A percentile compares a stretch with the other conserved stretches of the same genome.
These are phyloP conservation scores for Lophius americanus DNA, from an alignment of 2,797 vertebrate species.

Conservation along the genomic window DNA sequence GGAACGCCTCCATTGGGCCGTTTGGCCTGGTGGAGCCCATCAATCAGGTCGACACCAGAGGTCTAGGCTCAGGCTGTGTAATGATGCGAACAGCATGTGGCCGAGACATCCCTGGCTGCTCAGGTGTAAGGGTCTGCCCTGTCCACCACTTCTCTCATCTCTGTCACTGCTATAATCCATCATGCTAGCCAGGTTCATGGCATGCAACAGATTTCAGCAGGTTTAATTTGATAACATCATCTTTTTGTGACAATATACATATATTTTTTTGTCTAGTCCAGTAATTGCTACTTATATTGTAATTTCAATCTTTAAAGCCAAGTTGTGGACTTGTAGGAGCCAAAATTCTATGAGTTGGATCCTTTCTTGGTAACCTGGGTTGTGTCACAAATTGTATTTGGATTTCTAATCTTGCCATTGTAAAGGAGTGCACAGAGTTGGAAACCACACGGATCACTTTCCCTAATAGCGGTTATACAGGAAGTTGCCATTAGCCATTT, in stretches of 20 bases:
- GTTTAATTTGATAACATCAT: constrained; percentile 41
- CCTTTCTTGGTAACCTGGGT: constrained; percentile 3
- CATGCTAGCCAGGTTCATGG: constrained; percentile 54
- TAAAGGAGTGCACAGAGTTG: constrained; percentile 42
- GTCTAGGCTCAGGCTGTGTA: constrained; percentile 82
- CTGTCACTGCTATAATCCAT: constrained; percentile 70
- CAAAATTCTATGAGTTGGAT: constrained; percentile 34
- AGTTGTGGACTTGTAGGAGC: constrained; percentile 1
- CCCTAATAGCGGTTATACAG: constrained; percentile 64
- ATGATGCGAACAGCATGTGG: constrained; percentile 85
- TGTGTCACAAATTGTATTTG: constrained; percentile 36
- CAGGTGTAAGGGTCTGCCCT: constrained; percentile 80
- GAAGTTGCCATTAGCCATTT: constrained; percentile 71
- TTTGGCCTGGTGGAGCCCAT: constrained; percentile 80
- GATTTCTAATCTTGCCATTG: constrained; percentile 49
- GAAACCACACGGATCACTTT: constrained; percentile 57
- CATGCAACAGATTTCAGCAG: constrained; percentile 61
- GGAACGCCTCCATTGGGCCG: constrained; percentile 78
- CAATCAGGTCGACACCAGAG: constrained; percentile 81
- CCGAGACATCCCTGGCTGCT: constrained; percentile 75
- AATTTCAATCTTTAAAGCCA: not conserved
- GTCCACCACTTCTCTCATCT: constrained; percentile 69
- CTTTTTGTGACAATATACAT: no score
- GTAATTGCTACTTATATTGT: constrained; percentile 2
- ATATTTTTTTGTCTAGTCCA: no score